Evolutionary conservation across 2,888 invertebrate genomes (phyloP).

Genomic region (Hyalella azteca): DNA sequence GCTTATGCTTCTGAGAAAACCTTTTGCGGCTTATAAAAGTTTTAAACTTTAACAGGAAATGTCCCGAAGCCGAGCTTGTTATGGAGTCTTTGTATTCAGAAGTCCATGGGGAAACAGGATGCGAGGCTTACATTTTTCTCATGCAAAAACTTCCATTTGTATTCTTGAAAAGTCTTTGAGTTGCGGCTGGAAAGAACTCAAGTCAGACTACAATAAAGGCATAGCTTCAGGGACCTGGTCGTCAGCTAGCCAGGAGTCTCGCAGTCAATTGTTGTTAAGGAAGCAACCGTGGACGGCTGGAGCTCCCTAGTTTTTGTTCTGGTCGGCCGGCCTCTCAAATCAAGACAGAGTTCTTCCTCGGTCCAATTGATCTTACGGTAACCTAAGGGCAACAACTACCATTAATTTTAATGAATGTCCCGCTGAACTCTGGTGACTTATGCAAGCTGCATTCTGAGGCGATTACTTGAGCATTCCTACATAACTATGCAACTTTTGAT

Average conservation of each 20-base stretch:
- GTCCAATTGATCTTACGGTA: background rate
- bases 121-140: background rate
- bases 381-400: background rate
- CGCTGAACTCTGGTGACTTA: too few species aligned
- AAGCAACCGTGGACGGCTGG: too few species aligned
- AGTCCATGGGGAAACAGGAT: background rate
- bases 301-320: too few species aligned
- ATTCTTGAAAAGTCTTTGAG: background rate
- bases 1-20: background rate
- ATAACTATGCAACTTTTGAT: too few species aligned
- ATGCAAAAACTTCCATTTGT: conserved; percentile 20
- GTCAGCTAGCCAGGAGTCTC: too few species aligned
- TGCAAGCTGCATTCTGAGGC: too few species aligned
- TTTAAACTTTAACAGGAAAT: background rate
- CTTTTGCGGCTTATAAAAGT: conserved; percentile 7
- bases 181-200: too few species aligned
- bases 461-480: too few species aligned
- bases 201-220: too few species aligned
- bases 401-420: too few species aligned
- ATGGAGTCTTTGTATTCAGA: conserved; percentile 27
- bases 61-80: conserved; percentile 9
- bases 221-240: too few species aligned
- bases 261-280: too few species aligned
- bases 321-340: background rate
- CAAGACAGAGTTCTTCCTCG: background rate